Evolutionary conservation across 2,797 vertebrate species (phyloP).

Genomic region (Chelidonichthys spinosus): DNA sequence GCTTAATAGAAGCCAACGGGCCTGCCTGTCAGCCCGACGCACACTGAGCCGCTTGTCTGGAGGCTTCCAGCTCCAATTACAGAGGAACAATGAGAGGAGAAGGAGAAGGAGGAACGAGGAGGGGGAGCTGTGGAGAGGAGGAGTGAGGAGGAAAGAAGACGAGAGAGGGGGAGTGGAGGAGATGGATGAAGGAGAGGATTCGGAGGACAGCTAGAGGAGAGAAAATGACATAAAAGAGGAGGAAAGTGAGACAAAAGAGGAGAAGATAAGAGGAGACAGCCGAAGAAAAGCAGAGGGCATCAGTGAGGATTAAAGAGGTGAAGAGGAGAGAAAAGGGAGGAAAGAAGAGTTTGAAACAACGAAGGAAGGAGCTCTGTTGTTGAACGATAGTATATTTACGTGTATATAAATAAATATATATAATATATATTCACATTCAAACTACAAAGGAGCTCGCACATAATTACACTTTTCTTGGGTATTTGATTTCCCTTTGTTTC

Average conservation of each 20-base stretch:
- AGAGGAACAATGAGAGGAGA: slow-evolving; percentile 60
- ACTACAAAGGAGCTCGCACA: slow-evolving; percentile 18
- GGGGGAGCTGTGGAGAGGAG: background rate
- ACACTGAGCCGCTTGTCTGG: slow-evolving; percentile 68
- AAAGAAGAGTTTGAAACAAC: background rate
- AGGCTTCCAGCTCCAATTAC: slow-evolving; percentile 82
- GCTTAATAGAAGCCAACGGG: slow-evolving; percentile 80
- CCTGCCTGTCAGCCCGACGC: slow-evolving; percentile 72
- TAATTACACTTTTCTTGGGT: slow-evolving; percentile 30
- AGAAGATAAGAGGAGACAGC: slow-evolving; percentile 22
- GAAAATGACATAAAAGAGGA: slow-evolving; percentile 4
- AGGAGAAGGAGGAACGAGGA: slow-evolving; percentile 14
- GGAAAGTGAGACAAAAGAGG: slow-evolving; percentile 34
- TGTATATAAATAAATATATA: background rate
- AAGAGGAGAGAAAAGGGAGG: background rate
- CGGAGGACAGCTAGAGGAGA: slow-evolving; percentile 11
- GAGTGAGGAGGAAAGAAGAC: background rate
- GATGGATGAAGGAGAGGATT: background rate
- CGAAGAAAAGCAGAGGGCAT: background rate
- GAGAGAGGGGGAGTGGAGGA: background rate
- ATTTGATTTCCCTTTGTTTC: slow-evolving; percentile 37
- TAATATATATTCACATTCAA: slow-evolving; percentile 3
- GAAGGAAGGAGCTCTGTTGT: background rate
- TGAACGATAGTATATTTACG: slow-evolving; percentile 16
- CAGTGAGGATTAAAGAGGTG: slow-evolving; percentile 38